Conservation (phyloP, 2,113 vertebrate species). For the Cebidichthys violaceus region DNA sequence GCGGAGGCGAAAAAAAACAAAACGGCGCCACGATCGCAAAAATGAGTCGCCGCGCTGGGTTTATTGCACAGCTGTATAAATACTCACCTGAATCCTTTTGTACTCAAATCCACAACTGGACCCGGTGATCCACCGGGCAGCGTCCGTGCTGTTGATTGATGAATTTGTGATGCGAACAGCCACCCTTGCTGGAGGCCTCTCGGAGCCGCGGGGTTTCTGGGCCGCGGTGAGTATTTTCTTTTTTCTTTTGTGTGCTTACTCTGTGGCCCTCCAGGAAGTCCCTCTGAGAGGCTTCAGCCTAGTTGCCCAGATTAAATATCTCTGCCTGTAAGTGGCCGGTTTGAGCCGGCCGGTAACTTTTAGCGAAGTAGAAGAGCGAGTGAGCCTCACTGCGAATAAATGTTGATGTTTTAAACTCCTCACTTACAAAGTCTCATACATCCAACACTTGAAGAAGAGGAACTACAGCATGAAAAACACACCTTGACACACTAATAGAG, state of each 20-base stretch:
- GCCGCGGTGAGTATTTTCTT: conserved; percentile 22
- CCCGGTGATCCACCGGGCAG: background rate
- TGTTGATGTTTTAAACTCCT: background rate
- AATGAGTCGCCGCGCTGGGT: conserved; percentile 13
- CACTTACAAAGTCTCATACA: background rate
- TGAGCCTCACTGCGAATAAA: background rate
- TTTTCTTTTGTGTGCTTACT: conserved; percentile 49
- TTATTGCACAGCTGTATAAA: background rate
- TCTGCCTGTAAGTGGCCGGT: conserved; percentile 13
- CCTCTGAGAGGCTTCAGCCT: conserved; percentile 59
- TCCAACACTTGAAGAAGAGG: background rate
- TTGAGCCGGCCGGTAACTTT: conserved; percentile 15
- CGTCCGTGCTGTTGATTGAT: conserved; percentile 35
- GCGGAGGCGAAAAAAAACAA: background rate
- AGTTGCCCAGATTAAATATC: conserved; percentile 62
- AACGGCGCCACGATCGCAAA: background rate
- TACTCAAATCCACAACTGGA: background rate
- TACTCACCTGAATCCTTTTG: background rate
- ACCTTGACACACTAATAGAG: background rate
- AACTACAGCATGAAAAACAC: background rate
- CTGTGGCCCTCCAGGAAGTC: conserved; percentile 28
- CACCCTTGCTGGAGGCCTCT: conserved; percentile 25
- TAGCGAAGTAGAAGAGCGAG: background rate
- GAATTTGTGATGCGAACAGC: conserved; percentile 16
- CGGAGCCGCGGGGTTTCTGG: conserved; percentile 35